Base-by-base conservation (phyloP, 2,113 vertebrate genomes). In the Lamprologus ornatipinnis region DNA sequence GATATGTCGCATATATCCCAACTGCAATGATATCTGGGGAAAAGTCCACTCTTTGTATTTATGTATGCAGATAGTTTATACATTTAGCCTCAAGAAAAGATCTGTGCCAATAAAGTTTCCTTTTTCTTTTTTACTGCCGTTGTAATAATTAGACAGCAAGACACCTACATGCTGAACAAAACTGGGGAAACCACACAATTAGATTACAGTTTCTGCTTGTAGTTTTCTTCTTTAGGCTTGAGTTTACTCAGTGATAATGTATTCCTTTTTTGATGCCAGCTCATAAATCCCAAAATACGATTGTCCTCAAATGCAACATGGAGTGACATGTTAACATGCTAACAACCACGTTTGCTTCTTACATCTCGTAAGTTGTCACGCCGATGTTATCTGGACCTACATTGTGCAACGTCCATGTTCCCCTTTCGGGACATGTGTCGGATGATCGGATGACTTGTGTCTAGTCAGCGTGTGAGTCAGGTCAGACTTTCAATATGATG, bases 381-480 rank as follows among this genome's bases (percentile, higher is more conserved):
- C n/a, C 3, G 2, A 73, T 6, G 40, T 73, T 73, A 45, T 73
- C 13, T 45, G n/a, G n/a, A 70, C 19, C 19, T 21, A 4, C 19
- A 40, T 68, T 23, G 65, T 45, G 40, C 13, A 45, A 45, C 2
- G 5, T 28, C 4, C 68, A 26, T 10, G n/a, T 73, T 80, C 28
- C 28, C 17, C 51, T 63, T 78, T 37, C 4, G 9, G 23, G 9
- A 65, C 35, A 37, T 9, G 17, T 21, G 42, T 51, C n/a, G 5
- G 54, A 84, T 8, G 12, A 49, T 37, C 6, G 6, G 28, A 33
- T 60, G 57, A 83, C 73, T 70, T 28, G 26, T 33, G 85, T 89
- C 79, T 85, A 26, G 88, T 89, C 91, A 3, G 79, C 19, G 35
- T 60, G 80, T 85, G 88, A 89, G 81, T 91, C 84, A 91, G 15